Conservation (phyloP, 30 jellyfish, hydroid and myxozoan genomes). For the Aurelia sp. region DNA sequence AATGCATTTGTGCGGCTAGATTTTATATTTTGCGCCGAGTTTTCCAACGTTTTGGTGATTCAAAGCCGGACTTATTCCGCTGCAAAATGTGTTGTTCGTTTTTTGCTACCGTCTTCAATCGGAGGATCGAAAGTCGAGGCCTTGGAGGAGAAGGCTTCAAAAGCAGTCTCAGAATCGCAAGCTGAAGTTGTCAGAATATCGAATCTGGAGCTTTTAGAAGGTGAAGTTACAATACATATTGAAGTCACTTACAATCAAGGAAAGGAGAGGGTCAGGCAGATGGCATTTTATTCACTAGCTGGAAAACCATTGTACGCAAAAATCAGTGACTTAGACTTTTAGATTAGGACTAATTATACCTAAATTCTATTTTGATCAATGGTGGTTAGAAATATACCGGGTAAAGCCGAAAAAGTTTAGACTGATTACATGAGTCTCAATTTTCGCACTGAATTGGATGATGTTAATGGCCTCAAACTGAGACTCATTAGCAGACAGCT, state of each 20-base stretch:
- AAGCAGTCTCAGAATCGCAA: neutral
- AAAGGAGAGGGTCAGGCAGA: slow-evolving; percentile 45
- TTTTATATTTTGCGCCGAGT: slow-evolving; percentile 84
- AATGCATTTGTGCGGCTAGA: slow-evolving; percentile 68
- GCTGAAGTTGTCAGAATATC: slow-evolving; percentile 79
- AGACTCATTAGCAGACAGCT: too few relatives aligned
- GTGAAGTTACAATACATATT: slow-evolving; percentile 83
- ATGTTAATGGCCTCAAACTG: too few relatives aligned
- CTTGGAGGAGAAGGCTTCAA: slow-evolving; percentile 36
- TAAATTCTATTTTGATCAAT: too few relatives aligned
- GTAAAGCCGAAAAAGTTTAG: too few relatives aligned
- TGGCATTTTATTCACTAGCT: slow-evolving; percentile 61
- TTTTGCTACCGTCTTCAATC: slow-evolving; percentile 71
- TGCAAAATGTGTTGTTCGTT: slow-evolving; percentile 54
- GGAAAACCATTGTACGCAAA: slow-evolving; percentile 83
- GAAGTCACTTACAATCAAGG: slow-evolving; percentile 59
- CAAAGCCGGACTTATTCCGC: slow-evolving; percentile 72
- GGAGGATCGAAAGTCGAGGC: slow-evolving; percentile 93
- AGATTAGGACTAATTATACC: neutral
- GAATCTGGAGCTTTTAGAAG: slow-evolving; percentile 78
- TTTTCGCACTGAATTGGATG: too few relatives aligned
- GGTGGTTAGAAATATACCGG: too few relatives aligned
- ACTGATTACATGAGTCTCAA: too few relatives aligned
- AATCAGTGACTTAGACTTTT: slow-evolving; percentile 34
- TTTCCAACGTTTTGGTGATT: slow-evolving; percentile 84